Evolutionary conservation across 1,140 invertebrate species (phyloP).

Genomic region (Cylas formicarius): DNA sequence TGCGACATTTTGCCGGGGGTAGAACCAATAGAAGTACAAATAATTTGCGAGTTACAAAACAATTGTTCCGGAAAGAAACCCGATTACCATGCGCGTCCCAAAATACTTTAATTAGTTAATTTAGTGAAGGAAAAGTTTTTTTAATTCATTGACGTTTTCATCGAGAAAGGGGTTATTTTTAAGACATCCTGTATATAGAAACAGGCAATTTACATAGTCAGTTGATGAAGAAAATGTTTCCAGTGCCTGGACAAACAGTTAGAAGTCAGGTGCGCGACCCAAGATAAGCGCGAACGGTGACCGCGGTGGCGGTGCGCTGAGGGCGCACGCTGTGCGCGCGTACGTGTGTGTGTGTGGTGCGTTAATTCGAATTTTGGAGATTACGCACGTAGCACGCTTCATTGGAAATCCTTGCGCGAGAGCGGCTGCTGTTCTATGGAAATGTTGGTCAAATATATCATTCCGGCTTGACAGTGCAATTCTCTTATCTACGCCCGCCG

Average conservation of each 20-base stretch:
- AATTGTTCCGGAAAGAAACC: too few relatives aligned
- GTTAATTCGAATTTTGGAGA: conserved; percentile 43
- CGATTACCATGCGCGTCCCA: too few relatives aligned
- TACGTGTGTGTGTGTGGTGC: conserved; percentile 26
- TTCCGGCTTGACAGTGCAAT: conserved; percentile 78
- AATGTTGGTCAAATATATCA: conserved; percentile 83
- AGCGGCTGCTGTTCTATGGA: conserved; percentile 52
- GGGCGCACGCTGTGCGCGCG: conserved; percentile 9
- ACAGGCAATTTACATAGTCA: too few relatives aligned
- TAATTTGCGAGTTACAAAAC: too few relatives aligned
- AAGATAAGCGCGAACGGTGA: conserved; percentile 29
- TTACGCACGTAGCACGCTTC: conserved; percentile 43
- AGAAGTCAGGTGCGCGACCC: conserved; percentile 30
- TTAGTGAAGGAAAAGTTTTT: too few relatives aligned
- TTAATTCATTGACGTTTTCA: too few relatives aligned
- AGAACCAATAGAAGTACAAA: too few relatives aligned
- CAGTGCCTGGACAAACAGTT: conserved; percentile 20
- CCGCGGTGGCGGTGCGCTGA: too few relatives aligned
- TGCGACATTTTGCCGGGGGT: too few relatives aligned
- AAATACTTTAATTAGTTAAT: too few relatives aligned
- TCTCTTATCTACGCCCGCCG: conserved; percentile 65
- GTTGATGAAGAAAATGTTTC: conserved; percentile 11
- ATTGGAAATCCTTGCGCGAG: conserved; percentile 42
- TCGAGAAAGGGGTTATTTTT: too few relatives aligned
- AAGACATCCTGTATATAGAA: too few relatives aligned